Conservation (phyloP, 2,888 invertebrate genomes). For the Opisthograptis luteolata region DNA sequence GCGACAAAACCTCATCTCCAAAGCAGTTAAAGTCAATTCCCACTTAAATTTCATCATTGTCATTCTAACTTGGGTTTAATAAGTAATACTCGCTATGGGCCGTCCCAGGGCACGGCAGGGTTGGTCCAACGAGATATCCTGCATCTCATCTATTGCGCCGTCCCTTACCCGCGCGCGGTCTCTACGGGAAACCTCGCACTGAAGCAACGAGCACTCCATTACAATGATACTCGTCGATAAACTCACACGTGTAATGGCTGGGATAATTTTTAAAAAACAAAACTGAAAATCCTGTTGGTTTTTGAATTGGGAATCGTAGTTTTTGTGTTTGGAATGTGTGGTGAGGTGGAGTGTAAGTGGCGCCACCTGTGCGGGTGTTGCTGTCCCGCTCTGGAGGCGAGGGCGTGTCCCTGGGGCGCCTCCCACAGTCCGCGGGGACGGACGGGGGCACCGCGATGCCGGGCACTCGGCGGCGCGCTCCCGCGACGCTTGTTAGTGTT, state of each 20-base stretch:
- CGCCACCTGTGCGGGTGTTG: constrained; percentile 71
- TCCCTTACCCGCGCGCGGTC: constrained; percentile 75
- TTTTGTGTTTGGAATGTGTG: constrained; percentile 38
- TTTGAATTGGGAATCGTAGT: constrained; percentile 8
- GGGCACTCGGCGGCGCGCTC: constrained; percentile 79
- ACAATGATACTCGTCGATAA: constrained; percentile 52
- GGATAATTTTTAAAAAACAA: constrained; percentile 35
- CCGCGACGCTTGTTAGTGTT: constrained; percentile 84
- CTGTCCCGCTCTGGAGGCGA: constrained; percentile 82
- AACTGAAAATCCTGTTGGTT: constrained; percentile 25
- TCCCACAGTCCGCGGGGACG: constrained; percentile 82
- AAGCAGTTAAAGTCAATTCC: constrained; percentile 80
- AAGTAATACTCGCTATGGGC: constrained; percentile 77
- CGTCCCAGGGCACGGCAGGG: constrained; percentile 66
- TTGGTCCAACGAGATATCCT: constrained; percentile 72
- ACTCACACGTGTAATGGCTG: constrained; percentile 43
- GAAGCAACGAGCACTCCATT: constrained; percentile 46
- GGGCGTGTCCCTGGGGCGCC: constrained; percentile 84
- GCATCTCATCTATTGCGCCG: constrained; percentile 67
- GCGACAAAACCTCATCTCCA: constrained; percentile 73
- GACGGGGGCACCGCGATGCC: constrained; percentile 82
- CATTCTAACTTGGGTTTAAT: constrained; percentile 79
- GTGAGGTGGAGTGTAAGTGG: constrained; percentile 55
- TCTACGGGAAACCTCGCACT: constrained; percentile 66
- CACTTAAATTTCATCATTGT: constrained; percentile 84